Conservation (phyloP, 2,113 vertebrate species). For the Oreochromis spilurus region DNA sequence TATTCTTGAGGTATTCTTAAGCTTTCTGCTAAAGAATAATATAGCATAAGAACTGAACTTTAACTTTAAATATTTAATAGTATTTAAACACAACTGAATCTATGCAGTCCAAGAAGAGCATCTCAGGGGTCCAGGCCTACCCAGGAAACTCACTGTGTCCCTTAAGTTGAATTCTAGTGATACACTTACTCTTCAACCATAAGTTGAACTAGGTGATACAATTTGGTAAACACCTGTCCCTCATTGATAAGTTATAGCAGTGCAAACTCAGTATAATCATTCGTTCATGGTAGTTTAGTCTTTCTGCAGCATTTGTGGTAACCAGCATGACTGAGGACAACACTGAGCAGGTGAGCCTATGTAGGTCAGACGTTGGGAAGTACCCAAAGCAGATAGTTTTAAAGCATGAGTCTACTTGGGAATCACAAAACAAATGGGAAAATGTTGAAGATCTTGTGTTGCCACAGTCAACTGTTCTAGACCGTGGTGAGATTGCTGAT, state of each 20-base stretch:
- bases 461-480: background rate
- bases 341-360: background rate
- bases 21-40: background rate
- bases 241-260: background rate
- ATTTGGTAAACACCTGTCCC: background rate
- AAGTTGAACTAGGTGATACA: background rate
- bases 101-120: background rate
- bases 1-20: conserved; percentile 4
- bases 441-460: background rate
- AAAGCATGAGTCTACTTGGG: background rate
- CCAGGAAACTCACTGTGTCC: background rate
- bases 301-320: background rate
- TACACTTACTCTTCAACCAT: background rate
- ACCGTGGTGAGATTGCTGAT: background rate
- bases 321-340: background rate
- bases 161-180: background rate
- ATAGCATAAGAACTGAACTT: conserved; percentile 9
- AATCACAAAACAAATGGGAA: background rate
- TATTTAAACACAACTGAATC: conserved; percentile 13
- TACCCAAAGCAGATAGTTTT: background rate
- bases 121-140: background rate
- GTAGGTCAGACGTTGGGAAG: background rate
- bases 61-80: conserved; percentile 37
- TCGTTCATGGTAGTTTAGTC: background rate
- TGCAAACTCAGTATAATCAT: background rate